Percentiles rank a stretch among this genome's conserved stretches.
phyloP scores from a whole-genome alignment of 2,888 invertebrate genomes.

The Mantis religiosa region DNA sequence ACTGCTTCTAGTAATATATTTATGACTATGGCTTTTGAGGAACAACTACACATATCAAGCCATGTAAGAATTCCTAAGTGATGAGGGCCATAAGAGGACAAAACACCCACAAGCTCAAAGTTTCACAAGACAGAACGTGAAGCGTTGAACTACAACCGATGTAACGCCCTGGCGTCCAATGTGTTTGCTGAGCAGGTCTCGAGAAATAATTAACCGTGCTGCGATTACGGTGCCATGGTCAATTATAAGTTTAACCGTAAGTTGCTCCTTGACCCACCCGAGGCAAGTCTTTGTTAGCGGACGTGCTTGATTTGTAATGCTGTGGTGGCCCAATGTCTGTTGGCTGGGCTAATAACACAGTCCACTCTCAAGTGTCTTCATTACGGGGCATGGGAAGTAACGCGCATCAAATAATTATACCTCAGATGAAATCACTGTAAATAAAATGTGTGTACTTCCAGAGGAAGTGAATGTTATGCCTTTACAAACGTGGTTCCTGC shows the following conservation, averaged over 20 bases:
- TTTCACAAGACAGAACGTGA: background rate
- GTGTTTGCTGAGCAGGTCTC: background rate
- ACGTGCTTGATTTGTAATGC: background rate
- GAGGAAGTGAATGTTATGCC: background rate
- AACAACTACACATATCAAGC: too few species aligned
- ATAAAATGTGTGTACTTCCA: background rate
- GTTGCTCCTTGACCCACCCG: background rate
- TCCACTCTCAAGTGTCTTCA: background rate
- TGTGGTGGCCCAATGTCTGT: background rate
- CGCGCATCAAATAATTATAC: background rate
- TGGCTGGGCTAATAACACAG: background rate
- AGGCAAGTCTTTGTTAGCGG: background rate
- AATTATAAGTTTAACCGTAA: background rate
- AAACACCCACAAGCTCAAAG: background rate
- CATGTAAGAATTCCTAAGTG: too few species aligned
- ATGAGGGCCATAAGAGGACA: too few species aligned
- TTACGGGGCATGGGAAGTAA: background rate
- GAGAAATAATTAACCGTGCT: background rate
- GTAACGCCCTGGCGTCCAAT: background rate
- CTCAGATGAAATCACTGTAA: background rate
- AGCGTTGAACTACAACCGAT: background rate
- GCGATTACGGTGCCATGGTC: background rate
- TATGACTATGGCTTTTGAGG: too few species aligned
- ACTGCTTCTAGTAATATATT: too few species aligned
- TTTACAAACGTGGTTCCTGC: background rate